Percentiles rank a stretch among this genome's conserved stretches.
Conservation (phyloP, 2,888 invertebrate species). For the Polyploca ridens region DNA sequence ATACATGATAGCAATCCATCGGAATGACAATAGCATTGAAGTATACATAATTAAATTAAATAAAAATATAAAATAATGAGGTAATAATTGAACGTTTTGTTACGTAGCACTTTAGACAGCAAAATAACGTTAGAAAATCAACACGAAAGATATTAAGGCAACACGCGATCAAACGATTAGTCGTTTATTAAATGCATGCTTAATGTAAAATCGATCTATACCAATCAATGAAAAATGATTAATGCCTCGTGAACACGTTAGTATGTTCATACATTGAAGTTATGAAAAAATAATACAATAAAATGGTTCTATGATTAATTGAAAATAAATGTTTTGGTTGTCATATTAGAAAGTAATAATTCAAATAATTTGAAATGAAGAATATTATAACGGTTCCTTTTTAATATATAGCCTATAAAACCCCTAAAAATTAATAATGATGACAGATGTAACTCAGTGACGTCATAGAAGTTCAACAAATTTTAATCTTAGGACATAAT, state of each 20-base stretch:
- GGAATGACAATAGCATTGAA: not conserved
- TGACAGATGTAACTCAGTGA: too few species aligned
- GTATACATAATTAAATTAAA: constrained; percentile 7
- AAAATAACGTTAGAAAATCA: constrained; percentile 51
- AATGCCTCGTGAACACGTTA: constrained; percentile 47
- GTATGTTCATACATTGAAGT: constrained; percentile 13
- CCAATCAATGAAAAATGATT: constrained; percentile 64
- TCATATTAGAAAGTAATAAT: not conserved
- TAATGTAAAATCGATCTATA: constrained; percentile 67
- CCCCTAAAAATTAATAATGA: too few species aligned
- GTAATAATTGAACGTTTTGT: constrained; percentile 27
- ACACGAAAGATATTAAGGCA: constrained; percentile 48
- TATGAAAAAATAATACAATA: constrained; percentile 1
- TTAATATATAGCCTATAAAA: too few species aligned
- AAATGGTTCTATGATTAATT: constrained; percentile 1
- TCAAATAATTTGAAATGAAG: not conserved
- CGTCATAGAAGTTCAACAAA: too few species aligned
- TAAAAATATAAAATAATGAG: not conserved
- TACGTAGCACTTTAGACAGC: constrained; percentile 24
- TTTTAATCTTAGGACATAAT: too few species aligned
- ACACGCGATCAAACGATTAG: constrained; percentile 71
- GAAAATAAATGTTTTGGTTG: not conserved
- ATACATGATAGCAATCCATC: not conserved
- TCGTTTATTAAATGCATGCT: constrained; percentile 68
- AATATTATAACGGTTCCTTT: too few species aligned